These are phyloP conservation scores for Sycophaga agraensis DNA, from an alignment of 1,140 invertebrate genomes.

Conservation along the genomic window DNA sequence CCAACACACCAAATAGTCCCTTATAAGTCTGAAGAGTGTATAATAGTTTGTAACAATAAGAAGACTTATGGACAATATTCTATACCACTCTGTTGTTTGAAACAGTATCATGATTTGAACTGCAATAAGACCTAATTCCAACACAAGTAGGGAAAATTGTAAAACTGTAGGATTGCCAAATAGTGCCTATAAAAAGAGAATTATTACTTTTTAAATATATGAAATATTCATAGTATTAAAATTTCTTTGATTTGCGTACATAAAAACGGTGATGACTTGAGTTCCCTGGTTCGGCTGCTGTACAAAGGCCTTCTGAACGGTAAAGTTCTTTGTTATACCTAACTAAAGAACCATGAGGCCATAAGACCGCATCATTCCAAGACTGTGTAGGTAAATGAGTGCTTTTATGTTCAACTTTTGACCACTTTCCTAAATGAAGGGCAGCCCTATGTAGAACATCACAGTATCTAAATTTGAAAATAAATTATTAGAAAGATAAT, in stretches of 20 bases:
- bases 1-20: slow-evolving; percentile 84
- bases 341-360: slow-evolving; percentile 78
- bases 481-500: slow-evolving; percentile 24
- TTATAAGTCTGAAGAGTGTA: slow-evolving; percentile 83
- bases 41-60: slow-evolving; percentile 89
- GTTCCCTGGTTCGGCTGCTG: slow-evolving; percentile 81
- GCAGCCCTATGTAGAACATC: slow-evolving; percentile 88
- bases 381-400: slow-evolving; percentile 64
- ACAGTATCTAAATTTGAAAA: slow-evolving; percentile 65
- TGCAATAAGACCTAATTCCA: slow-evolving; percentile 73
- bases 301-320: slow-evolving; percentile 71
- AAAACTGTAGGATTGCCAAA: slow-evolving; percentile 85
- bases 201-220: neutral
- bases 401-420: slow-evolving; percentile 68
- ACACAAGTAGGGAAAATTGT: slow-evolving; percentile 71
- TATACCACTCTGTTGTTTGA: slow-evolving; percentile 84
- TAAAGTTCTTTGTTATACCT: slow-evolving; percentile 79
- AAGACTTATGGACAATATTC: slow-evolving; percentile 81
- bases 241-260: slow-evolving; percentile 56
- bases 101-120: slow-evolving; percentile 78
- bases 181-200: slow-evolving; percentile 67
- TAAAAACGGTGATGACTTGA: slow-evolving; percentile 79
- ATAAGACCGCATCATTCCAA: slow-evolving; percentile 75
- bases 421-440: slow-evolving; percentile 86
- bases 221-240: neutral